Evolutionary conservation across 1,140 invertebrate species (phyloP).

Genomic region (Periplaneta americana): DNA sequence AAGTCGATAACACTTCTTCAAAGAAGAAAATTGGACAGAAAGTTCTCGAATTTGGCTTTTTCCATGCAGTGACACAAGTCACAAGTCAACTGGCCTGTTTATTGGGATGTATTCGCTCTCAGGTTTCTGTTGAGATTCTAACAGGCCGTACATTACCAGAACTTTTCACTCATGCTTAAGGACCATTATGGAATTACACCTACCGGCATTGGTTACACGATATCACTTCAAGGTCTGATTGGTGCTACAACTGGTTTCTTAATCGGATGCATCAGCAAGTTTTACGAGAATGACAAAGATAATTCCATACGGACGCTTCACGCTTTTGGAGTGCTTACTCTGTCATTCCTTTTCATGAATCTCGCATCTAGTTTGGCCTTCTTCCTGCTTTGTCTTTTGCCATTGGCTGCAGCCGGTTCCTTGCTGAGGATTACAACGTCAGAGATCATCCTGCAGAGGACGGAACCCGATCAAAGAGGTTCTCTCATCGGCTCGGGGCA

Average conservation of each 20-base stretch:
- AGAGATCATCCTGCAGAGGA: constrained; percentile 47
- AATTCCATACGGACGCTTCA: constrained; percentile 42
- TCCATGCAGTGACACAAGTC: constrained; percentile 37
- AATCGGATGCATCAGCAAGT: constrained; percentile 41
- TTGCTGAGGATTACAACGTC: constrained; percentile 44
- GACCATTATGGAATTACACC: constrained; percentile 46
- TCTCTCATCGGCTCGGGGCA: constrained; percentile 49
- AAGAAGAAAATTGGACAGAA: constrained; percentile 18
- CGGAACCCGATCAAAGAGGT: constrained; percentile 41
- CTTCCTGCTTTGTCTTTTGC: constrained; percentile 43
- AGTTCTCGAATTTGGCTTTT: neutral
- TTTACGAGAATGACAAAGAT: constrained; percentile 41
- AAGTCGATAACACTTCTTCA: constrained; percentile 37
- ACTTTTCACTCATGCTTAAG: constrained; percentile 48
- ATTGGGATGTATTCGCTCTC: constrained; percentile 49
- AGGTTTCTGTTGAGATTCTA: constrained; percentile 50
- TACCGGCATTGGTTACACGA: constrained; percentile 53
- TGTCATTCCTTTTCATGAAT: constrained; percentile 40
- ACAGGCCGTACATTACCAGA: constrained; percentile 42
- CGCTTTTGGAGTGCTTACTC: constrained; percentile 41
- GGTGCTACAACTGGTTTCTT: constrained; percentile 45
- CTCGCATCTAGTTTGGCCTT: constrained; percentile 38
- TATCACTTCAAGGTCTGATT: constrained; percentile 52
- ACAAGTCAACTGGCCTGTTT: constrained; percentile 45
- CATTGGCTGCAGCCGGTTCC: constrained; percentile 44